Conservation (phyloP, 2,113 vertebrate genomes). For the Perca flavescens region DNA sequence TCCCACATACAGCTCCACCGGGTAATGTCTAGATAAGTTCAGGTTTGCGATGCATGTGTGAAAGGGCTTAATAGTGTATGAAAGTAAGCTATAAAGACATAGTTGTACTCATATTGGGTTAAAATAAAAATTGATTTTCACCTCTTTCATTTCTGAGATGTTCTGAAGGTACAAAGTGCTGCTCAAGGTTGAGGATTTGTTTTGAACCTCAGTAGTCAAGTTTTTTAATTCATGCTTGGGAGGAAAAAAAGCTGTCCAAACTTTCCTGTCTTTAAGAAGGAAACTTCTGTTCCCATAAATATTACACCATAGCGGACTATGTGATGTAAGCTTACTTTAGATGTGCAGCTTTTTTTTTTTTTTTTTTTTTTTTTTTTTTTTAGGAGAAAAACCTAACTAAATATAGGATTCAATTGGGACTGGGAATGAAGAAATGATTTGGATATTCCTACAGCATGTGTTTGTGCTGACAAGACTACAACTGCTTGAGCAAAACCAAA, state of each 20-base stretch:
- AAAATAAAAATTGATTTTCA: neutral
- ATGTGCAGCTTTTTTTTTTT: neutral
- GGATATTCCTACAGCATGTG: neutral
- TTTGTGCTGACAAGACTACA: neutral
- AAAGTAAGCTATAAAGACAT: neutral
- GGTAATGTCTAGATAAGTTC: no score
- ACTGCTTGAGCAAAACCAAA: neutral
- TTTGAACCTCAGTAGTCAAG: neutral
- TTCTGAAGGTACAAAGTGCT: constrained; percentile 1
- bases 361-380: no score
- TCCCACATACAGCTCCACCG: no score
- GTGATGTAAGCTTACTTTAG: neutral
- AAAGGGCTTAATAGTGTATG: neutral
- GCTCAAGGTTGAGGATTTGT: neutral
- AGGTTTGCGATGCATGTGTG: no score
- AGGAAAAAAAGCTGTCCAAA: neutral
- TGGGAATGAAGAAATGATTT: neutral
- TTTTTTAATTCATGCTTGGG: constrained; percentile 1
- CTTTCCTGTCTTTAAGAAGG: neutral
- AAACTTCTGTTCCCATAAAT: neutral
- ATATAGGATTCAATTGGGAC: neutral
- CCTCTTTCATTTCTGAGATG: neutral
- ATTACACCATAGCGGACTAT: neutral
- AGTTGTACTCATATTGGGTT: neutral
- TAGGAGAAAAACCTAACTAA: neutral